Evolutionary conservation across 2,113 vertebrate genomes (phyloP).

Genomic region (Sinosuthora webbiana): DNA sequence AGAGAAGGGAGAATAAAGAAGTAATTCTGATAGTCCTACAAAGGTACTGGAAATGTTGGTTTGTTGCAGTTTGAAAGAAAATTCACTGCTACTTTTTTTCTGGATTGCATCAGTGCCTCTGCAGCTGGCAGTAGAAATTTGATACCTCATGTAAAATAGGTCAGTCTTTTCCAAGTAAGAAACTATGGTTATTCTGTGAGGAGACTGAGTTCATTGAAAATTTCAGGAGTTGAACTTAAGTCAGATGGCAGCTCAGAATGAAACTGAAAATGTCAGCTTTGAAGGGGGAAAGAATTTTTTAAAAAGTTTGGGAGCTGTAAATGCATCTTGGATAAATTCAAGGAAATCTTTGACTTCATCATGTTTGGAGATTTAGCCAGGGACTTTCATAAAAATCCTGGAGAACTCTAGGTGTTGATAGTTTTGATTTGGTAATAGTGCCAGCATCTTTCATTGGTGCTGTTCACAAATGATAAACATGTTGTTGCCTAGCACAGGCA

Average conservation of each 20-base stretch:
- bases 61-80: not conserved
- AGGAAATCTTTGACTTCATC: not conserved
- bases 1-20: accelerated
- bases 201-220: not conserved
- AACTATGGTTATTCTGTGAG: not conserved
- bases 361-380: not conserved
- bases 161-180: not conserved
- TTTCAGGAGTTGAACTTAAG: not conserved
- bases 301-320: not conserved
- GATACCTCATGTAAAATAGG: not conserved
- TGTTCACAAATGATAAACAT: not conserved
- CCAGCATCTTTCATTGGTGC: not conserved
- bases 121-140: not conserved
- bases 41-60: not conserved
- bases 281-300: accelerated
- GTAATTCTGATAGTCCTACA: not conserved
- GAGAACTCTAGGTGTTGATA: not conserved
- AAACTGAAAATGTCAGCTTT: not conserved
- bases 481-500: accelerated
- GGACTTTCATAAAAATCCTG: not conserved
- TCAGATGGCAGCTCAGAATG: not conserved
- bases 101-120: not conserved
- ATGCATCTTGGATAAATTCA: not conserved
- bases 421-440: not conserved
- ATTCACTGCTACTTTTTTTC: not conserved